Evolutionary conservation across 2,113 vertebrate genomes (phyloP), one percentile per base, ranked within the genome.

Genomic region (Chaetodon auriga): DNA sequence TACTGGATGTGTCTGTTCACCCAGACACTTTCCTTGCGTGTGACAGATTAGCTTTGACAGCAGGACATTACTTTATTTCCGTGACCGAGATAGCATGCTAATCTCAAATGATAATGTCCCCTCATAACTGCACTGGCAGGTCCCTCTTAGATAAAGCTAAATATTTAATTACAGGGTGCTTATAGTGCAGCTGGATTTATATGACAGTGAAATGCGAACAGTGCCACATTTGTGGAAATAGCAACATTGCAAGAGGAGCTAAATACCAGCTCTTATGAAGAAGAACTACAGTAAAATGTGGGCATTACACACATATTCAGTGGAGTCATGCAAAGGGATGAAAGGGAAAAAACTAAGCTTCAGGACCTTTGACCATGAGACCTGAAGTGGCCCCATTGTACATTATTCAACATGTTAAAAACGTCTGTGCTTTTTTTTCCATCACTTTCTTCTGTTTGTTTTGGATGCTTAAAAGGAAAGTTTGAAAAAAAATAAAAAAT

Each of bases 11-110:
- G 41, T 54, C 51, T 57, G 68, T 53, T 75, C 41, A 43, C 7
- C 19, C 65, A 62, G 23, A 72, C 61, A 7, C 45, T 78, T 68
- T 82, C 72, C 70, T 74, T 35, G 3, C 75, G 64, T 64, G 81
- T 62, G 70, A 73, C 79, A 75, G 83, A 75, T 86, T 78, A 78
- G 58, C 60, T 69, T 21, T 80, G 84, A 87, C 86, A 82, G 65
- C 68, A 87, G 91, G 87, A 90, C 88, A 72, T 78, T 13, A 62
- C 80, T 79, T 61, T 84, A 75, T 90, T 92, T 88, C 83, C 25
- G 13, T 69, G 21, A 30, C 68, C 63, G 46, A 80, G 78, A 85
- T 88, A 78, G 53, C 60, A 36, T 62, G 66, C 66, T 63, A 49
- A 68, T 85, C 80, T 81, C 63, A 53, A 45, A 55, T 46, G 21